Evolutionary conservation across 2,888 invertebrate genomes (phyloP).

Genomic region (Ectobius pallidus): DNA sequence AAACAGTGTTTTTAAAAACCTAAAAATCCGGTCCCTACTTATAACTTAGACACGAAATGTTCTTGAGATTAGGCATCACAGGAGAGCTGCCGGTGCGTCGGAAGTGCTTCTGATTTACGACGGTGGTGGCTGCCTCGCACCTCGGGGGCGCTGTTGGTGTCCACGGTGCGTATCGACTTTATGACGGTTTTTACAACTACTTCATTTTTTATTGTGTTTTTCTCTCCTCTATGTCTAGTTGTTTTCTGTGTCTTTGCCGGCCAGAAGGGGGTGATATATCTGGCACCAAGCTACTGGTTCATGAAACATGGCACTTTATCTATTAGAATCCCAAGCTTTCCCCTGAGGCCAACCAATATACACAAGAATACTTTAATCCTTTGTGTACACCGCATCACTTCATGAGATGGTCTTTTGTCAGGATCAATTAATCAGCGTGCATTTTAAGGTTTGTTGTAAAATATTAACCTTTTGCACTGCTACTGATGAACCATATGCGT

Average conservation of each 20-base stretch:
- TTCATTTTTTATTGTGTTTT: slow-evolving; percentile 22
- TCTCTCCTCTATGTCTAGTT: slow-evolving; percentile 6
- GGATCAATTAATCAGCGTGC: too few relatives aligned
- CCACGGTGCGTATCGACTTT: slow-evolving; percentile 24
- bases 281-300: background rate
- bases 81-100: background rate
- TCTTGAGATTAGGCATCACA: background rate
- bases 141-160: slow-evolving; percentile 10
- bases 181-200: slow-evolving; percentile 29
- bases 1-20: too few relatives aligned
- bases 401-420: too few relatives aligned
- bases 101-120: background rate
- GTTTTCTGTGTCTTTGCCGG: background rate
- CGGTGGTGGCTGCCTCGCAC: slow-evolving; percentile 8
- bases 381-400: too few relatives aligned
- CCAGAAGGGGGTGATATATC: slow-evolving; percentile 2
- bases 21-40: too few relatives aligned
- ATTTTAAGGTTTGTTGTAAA: too few relatives aligned
- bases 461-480: too few relatives aligned
- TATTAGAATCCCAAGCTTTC: background rate
- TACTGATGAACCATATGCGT: too few relatives aligned
- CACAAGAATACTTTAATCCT: too few relatives aligned
- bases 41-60: too few relatives aligned
- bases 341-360: too few relatives aligned
- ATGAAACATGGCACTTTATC: background rate